A percentile compares a stretch with the other conserved stretches of the same genome.
phyloP scores from a whole-genome alignment of 2,888 invertebrate genomes.

The Drosophila seclusa region DNA sequence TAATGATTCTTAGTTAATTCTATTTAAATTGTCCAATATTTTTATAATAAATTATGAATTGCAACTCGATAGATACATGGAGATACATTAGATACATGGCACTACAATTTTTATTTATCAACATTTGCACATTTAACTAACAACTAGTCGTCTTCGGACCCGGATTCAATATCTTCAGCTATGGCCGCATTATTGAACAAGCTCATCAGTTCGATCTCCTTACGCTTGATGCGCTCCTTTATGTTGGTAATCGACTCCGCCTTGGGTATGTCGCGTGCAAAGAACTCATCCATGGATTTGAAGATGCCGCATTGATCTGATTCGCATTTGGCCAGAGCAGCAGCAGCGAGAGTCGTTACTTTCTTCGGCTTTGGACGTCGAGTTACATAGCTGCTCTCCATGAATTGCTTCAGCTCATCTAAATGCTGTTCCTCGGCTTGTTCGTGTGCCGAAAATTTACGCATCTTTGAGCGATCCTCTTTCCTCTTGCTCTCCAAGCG shows the following conservation, averaged over 20 bases:
- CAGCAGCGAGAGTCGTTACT: slow-evolving; percentile 13
- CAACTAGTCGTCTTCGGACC: slow-evolving; percentile 25
- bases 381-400: slow-evolving; percentile 72
- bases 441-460: slow-evolving; percentile 71
- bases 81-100: neutral
- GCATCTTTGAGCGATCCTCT: slow-evolving; percentile 45
- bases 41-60: neutral
- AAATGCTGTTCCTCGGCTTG: slow-evolving; percentile 77
- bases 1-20: neutral
- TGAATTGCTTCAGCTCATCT: slow-evolving; percentile 77
- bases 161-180: slow-evolving; percentile 21
- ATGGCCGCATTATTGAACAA: slow-evolving; percentile 72
- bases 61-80: neutral
- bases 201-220: slow-evolving; percentile 78
- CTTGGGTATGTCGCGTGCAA: slow-evolving; percentile 68
- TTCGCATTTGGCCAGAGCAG: slow-evolving; percentile 41
- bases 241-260: slow-evolving; percentile 76
- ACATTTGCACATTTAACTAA: neutral
- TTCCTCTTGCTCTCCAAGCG: slow-evolving; percentile 50
- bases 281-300: slow-evolving; percentile 78
- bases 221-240: slow-evolving; percentile 74
- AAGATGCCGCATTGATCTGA: slow-evolving; percentile 55
- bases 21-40: neutral
- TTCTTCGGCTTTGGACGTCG: slow-evolving; percentile 52
- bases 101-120: slow-evolving; percentile 1